Base-by-base conservation (phyloP, 1,140 invertebrate genomes). In the Chrysomallon squamiferum region DNA sequence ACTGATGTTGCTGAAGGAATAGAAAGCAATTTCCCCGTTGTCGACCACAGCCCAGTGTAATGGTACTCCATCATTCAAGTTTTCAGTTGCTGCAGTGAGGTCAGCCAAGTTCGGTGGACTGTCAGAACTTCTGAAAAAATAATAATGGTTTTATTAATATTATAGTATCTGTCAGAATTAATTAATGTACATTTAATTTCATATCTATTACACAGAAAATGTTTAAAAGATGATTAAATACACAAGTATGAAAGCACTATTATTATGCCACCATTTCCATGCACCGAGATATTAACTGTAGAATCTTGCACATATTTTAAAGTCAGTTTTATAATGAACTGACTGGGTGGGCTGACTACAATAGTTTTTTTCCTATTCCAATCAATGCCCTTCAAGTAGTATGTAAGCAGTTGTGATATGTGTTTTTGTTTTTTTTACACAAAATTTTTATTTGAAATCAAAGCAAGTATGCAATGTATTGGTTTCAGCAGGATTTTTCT, bases 41-140 rank as follows among this genome's bases (percentile, higher is more conserved):
- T 80, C 77, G 15, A 79, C 75, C n/a, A 81, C 75, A 30, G 81
- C 81, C 71, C 81, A 76, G 41, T 75, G 75, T 22, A 83, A 43
- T 18, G 76, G 69, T 25, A 77, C 74, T 41, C 65, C 62, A 62
- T 82, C 79, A 18, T 62, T 59, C 25, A 59, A 69, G 38, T 72
- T 54, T 32, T 35, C 45, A 3, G 62, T 38, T 2, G 74, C 27
- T 27, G 49, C 6, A 27, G 33, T 61, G 9, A 75, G 47, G 2
- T 69, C 45, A 18, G 59, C 45, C 22, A 75, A 65, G 32, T 49
- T 66, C 6, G 81, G 81, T 20, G 72, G 59, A 2, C 61, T 29
- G 25, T 71, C 71, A 7, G 47, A 22, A n/a, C 61, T 62, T 41
- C 75, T 79, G 56, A 52, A 73, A 73, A 54, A 33, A 41, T 62